A percentile compares a stretch with the other conserved stretches of the same genome.
These are phyloP conservation scores for Sebastes hubbsi DNA, from an alignment of 2,797 vertebrate species.

Conservation along the genomic window DNA sequence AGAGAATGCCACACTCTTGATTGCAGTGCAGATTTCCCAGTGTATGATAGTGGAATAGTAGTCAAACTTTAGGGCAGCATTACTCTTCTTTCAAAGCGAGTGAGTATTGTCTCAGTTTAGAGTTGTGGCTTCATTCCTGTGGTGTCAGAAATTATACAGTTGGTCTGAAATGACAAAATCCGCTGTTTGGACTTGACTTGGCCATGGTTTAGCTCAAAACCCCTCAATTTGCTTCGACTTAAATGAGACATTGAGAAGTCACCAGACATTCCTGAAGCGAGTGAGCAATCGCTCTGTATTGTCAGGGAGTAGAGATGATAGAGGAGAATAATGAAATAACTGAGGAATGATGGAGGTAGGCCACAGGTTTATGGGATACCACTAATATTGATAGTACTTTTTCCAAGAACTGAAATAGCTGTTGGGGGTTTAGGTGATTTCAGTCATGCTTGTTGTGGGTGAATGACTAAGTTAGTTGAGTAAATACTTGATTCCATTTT, in stretches of 20 bases:
- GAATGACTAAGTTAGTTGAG: conserved; percentile 18
- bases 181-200: conserved; percentile 73
- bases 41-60: conserved; percentile 40
- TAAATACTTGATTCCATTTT: conserved; percentile 2
- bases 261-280: conserved; percentile 75
- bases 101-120: conserved; percentile 63
- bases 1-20: conserved; percentile 49
- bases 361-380: conserved; percentile 28
- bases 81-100: conserved; percentile 17
- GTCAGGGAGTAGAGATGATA: conserved; percentile 30
- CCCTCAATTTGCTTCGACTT: conserved; percentile 77
- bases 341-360: conserved; percentile 9
- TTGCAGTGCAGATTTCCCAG: conserved; percentile 32
- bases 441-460: neutral
- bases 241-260: conserved; percentile 76
- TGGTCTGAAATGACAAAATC: conserved; percentile 63
- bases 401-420: conserved; percentile 24
- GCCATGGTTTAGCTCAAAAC: conserved; percentile 68
- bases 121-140: conserved; percentile 79
- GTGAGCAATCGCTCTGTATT: conserved; percentile 55
- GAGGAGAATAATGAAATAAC: conserved; percentile 30
- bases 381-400: conserved; percentile 20
- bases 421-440: conserved; percentile 1
- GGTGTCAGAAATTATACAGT: conserved; percentile 78
- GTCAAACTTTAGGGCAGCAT: conserved; percentile 29